Base-by-base conservation (phyloP, 2,797 vertebrate genomes). In the Sebastes trivittatus region DNA sequence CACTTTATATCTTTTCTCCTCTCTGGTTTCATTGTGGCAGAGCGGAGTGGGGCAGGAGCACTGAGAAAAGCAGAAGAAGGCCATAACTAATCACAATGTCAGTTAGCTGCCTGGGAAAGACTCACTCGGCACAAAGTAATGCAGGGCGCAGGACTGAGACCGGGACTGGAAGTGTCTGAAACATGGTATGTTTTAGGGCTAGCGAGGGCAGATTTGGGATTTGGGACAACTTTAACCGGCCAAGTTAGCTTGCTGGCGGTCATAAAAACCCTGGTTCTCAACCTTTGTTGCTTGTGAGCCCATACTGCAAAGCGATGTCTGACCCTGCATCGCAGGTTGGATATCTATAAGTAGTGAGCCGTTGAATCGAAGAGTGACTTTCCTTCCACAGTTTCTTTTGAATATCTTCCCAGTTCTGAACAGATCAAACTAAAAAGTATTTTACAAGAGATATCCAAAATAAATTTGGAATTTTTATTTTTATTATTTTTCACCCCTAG, bases 1-100 rank as follows among this genome's bases (percentile, higher is more conserved):
- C 86, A 87, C 89, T 87, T 90, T 71, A 79, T 89, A 70, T 87
- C 78, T 73, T 61, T 54, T 77, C 84, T 88, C 89, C 89, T 86
- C 86, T 85, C 89, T 93, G 92, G 75, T 81, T 82, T 89, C 90
- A 88, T 89, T 90, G 91, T 92, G 87, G 83, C 72, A 61, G 22
- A 76, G 83, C 29, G 58, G 81, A 32, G 88, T 80, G 75, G 86
- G 89, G 83, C 87, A 88, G 87, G 84, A 86, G 84, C 77, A 75
- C 62, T 49, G 86, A 87, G 86, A 95, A 89, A 94, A 78, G 86
- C 93, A 93, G 93, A 96, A 93, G 95, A 96, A 83, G 95, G 94
- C 95, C 96, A 95, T 96, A 97, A 97, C 95, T 95, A 96, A 97
- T 96, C 96, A 94, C 95, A 94, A 89, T 96, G 96, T 96, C 95